These are phyloP conservation scores for Drepana arcuata DNA, from an alignment of 1,140 invertebrate genomes.

Conservation along the genomic window DNA sequence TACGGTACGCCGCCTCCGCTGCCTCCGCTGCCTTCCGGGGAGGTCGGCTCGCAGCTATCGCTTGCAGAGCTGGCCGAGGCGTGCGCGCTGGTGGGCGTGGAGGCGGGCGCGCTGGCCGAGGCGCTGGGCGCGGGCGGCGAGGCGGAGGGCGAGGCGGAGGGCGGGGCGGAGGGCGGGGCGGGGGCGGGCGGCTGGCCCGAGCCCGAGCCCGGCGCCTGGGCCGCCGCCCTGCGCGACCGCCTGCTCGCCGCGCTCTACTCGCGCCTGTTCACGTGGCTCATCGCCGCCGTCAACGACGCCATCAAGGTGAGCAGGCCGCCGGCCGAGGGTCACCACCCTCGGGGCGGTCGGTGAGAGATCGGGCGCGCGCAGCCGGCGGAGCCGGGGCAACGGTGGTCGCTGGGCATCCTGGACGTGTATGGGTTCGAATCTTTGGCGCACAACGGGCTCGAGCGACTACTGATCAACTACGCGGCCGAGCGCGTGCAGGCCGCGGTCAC, in stretches of 20 bases:
- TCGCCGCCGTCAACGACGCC: constrained; percentile 80
- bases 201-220: constrained; percentile 69
- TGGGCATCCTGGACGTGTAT: constrained; percentile 89
- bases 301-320: constrained; percentile 80
- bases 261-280: constrained; percentile 85
- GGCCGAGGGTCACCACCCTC: too few species aligned
- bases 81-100: constrained; percentile 54
- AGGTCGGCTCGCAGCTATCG: too few species aligned
- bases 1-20: constrained; percentile 76
- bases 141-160: constrained; percentile 20
- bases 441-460: constrained; percentile 85
- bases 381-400: constrained; percentile 69
- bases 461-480: constrained; percentile 94
- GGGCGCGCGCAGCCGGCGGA: constrained; percentile 9
- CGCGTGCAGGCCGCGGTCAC: constrained; percentile 87
- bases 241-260: constrained; percentile 82
- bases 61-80: constrained; percentile 45
- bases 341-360: background rate
- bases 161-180: constrained; percentile 24
- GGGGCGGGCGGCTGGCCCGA: constrained; percentile 73
- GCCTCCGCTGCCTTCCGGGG: too few species aligned
- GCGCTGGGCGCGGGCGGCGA: constrained; percentile 32
- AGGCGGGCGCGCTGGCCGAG: constrained; percentile 33
- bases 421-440: constrained; percentile 88
- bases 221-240: constrained; percentile 42